Conservation (phyloP, 2,113 vertebrate species). For the Solea solea region DNA sequence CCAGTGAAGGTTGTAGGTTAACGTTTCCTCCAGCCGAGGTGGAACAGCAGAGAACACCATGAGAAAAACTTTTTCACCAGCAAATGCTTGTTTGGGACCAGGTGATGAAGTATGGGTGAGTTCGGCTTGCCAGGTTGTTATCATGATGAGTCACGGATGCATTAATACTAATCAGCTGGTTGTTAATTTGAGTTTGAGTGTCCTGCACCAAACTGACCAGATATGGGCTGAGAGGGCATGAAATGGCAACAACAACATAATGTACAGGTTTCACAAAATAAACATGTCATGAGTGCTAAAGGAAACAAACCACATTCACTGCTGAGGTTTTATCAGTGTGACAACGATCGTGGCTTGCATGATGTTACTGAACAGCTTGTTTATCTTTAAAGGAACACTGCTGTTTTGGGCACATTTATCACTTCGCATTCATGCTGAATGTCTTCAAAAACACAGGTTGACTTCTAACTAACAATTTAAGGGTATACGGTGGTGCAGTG, state of each 20-base stretch:
- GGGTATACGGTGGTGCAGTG: too few relatives aligned
- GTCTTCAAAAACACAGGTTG: background rate
- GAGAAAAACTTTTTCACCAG: conserved; percentile 58
- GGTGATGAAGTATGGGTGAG: background rate
- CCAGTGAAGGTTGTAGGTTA: conserved; percentile 10
- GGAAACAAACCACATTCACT: too few relatives aligned
- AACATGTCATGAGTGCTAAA: too few relatives aligned
- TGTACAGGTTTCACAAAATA: too few relatives aligned
- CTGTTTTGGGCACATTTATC: conserved; percentile 12
- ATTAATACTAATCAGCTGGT: conserved; percentile 11
- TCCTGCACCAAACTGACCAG: background rate
- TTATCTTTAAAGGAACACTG: background rate
- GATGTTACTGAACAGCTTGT: background rate
- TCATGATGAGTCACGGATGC: conserved; percentile 18
- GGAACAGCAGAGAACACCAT: background rate
- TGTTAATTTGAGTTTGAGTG: background rate
- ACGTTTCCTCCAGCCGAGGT: conserved; percentile 18
- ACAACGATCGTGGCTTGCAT: too few relatives aligned
- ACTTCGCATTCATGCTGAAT: background rate
- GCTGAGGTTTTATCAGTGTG: too few relatives aligned
- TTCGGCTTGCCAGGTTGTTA: background rate
- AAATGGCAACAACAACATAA: background rate
- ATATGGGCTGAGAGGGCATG: background rate
- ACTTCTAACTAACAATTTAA: too few relatives aligned
- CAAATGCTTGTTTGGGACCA: conserved; percentile 38